A percentile compares a stretch with the other conserved stretches of the same genome.
Conservation (phyloP, 1,140 invertebrate genomes). For the Aphelenchoides besseyi region DNA sequence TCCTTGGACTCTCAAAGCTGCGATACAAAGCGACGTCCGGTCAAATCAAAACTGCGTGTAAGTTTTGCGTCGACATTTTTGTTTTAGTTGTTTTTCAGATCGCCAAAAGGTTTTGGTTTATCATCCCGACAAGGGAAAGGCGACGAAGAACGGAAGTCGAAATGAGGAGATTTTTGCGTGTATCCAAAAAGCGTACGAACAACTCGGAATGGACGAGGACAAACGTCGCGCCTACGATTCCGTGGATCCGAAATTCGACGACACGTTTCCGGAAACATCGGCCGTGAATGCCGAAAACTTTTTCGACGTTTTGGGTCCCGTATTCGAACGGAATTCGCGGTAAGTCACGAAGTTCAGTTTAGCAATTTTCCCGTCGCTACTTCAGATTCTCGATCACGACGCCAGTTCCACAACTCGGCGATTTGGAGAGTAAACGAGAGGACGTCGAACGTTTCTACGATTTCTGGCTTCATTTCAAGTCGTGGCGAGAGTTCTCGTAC, state of each 20-base stretch:
- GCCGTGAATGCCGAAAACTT: slow-evolving; percentile 71
- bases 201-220: slow-evolving; percentile 74
- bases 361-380: too few relatives aligned
- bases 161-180: slow-evolving; percentile 91
- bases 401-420: slow-evolving; percentile 80
- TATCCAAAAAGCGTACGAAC: slow-evolving; percentile 93
- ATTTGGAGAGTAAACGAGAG: slow-evolving; percentile 68
- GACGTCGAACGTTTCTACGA: slow-evolving; percentile 68
- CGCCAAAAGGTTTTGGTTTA: slow-evolving; percentile 84
- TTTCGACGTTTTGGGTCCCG: slow-evolving; percentile 75
- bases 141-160: slow-evolving; percentile 65
- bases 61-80: slow-evolving; percentile 17
- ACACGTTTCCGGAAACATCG: slow-evolving; percentile 73
- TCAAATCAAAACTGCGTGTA: slow-evolving; percentile 52
- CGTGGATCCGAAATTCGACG: slow-evolving; percentile 85
- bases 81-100: slow-evolving; percentile 65
- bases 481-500: slow-evolving; percentile 98
- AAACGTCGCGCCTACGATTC: slow-evolving; percentile 89
- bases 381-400: slow-evolving; percentile 82
- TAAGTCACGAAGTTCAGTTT: too few relatives aligned
- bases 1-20: slow-evolving; percentile 49
- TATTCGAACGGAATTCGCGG: slow-evolving; percentile 77
- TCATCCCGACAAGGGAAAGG: slow-evolving; percentile 85
- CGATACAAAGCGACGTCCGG: slow-evolving; percentile 39
- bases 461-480: slow-evolving; percentile 86